A percentile compares a stretch with the other conserved stretches of the same genome.
These are phyloP conservation scores for Emys orbicularis DNA, from an alignment of 2,797 vertebrate genomes.

Conservation along the genomic window DNA sequence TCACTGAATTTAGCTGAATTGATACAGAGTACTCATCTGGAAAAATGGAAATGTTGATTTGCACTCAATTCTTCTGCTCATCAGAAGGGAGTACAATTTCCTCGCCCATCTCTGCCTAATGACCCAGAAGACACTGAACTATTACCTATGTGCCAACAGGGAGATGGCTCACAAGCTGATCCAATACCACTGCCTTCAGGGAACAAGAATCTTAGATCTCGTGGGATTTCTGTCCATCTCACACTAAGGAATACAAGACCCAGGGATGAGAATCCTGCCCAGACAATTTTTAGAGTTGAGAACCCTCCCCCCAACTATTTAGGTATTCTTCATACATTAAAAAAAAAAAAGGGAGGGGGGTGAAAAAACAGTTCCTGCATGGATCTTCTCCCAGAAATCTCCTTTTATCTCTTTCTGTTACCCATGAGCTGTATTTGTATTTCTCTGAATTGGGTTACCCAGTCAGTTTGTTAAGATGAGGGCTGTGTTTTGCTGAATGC, in stretches of 20 bases:
- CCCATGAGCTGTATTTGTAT: background rate
- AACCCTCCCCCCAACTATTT: background rate
- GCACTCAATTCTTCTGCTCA: background rate
- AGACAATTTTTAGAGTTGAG: background rate
- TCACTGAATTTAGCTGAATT: background rate
- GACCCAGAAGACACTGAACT: background rate
- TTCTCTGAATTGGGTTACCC: background rate
- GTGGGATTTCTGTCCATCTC: background rate
- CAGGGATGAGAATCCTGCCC: background rate
- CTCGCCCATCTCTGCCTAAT: background rate
- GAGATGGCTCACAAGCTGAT: background rate
- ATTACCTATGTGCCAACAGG: background rate
- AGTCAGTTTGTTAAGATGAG: background rate
- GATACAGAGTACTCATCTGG: background rate
- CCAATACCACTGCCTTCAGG: background rate
- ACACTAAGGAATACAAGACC: background rate
- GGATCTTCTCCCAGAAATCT: conserved; percentile 1
- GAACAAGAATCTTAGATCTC: background rate
- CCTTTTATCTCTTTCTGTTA: background rate
- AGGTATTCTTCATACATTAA: background rate
- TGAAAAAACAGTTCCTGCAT: background rate
- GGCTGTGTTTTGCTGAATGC: background rate
- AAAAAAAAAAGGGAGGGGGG: background rate
- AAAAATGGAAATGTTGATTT: background rate
- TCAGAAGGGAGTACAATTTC: background rate